Evolutionary conservation across 1,140 invertebrate genomes (phyloP), one percentile per base, ranked within the genome.

Genomic region (Drosophila ercepeae): DNA sequence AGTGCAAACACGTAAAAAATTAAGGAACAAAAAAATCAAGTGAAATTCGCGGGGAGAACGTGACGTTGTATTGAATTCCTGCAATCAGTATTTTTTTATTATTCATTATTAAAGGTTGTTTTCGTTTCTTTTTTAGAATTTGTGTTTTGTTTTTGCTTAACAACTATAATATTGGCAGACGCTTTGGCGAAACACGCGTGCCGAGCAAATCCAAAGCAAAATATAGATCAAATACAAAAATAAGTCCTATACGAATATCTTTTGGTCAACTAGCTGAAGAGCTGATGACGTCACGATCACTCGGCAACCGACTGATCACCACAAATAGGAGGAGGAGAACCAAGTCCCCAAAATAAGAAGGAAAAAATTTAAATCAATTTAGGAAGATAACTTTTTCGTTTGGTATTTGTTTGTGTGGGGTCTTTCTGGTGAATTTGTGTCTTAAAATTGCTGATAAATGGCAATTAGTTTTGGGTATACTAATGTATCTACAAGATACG

Each of bases 11-110:
- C 78, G 79, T 75, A 78, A 57, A 39, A 71, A 32, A 45, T n/a
- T 3, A 41, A 55, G 41, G n/a, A 70, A 75, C 73, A 60, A 71
- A 71, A 58, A 58, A 69, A 65, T 58, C 52, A 25, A 61, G 46
- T 55, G 63, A 84, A 84, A 76, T 16, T 13, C 68, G 72, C 81
- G 59, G 68, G 36, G 14, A 57, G 75, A 86, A 86, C 81, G 81
- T 86, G 81, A 86, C 73, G 68, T 65, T 74, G 68, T 73, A 86
- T 76, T 86, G 68, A 81, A 86, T 86, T 81, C 81, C 76, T 81
- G 67, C 41, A 45, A 79, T 51, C 72, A 55, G 58, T 53, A 6
- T 4, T 42, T 42, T 18, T 42, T 42, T 18, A 16, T 39, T 39
- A 39, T 39, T 48, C 25, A 59, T 73, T 59, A 65, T 59, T 61